Evolutionary conservation across 2,113 vertebrate species (phyloP), one percentile per base, ranked within the genome.

Genomic region (Macrotis lagotis): DNA sequence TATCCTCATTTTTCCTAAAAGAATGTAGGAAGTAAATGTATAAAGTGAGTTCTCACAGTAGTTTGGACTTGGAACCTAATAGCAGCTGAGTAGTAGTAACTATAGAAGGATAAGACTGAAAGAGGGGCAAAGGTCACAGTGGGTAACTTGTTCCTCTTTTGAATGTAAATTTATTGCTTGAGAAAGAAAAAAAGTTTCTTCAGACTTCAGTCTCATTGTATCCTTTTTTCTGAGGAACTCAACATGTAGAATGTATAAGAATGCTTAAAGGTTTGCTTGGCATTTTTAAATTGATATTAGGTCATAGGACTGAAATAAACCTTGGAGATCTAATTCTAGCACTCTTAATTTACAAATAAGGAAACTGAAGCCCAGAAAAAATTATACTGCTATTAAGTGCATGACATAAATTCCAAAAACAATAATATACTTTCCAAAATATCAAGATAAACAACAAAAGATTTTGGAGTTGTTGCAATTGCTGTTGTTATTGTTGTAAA

Each of bases 181-280:
- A 25, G 11, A 24, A 95, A 93, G 90, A 90, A 92, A 94, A 28
- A 25, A 44, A 52, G 47, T 92, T 95, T 49, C 90, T 90, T 48
- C 53, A 50, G 22, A 14, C 59, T n/a, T 4, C 3, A 48, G 25
- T 89, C 47, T 90, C 53, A 59, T 22, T n/a, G 25, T 51, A 12
- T 44, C 26, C 16, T 44, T 26, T 50, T 90, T 95, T 50, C 26
- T 90, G 66, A 96, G 12, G 14, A 83, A 83, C 25, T 88, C 52
- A 50, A 24, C 11, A 94, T 28, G 74, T 49, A 93, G 51, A 47
- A 49, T 92, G 88, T 83, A 55, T 10, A 83, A n/a, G 14, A 59
- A 51, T 89, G 16, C 51, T 22, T 31, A 90, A 14, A 92, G n/a
- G 25, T 95, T 89, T 94, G 50, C 66, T 8, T 83, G 88, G 26